Evolutionary conservation across 2,113 vertebrate genomes (phyloP), one percentile per base, ranked within the genome.

Genomic region (Scortum barcoo): DNA sequence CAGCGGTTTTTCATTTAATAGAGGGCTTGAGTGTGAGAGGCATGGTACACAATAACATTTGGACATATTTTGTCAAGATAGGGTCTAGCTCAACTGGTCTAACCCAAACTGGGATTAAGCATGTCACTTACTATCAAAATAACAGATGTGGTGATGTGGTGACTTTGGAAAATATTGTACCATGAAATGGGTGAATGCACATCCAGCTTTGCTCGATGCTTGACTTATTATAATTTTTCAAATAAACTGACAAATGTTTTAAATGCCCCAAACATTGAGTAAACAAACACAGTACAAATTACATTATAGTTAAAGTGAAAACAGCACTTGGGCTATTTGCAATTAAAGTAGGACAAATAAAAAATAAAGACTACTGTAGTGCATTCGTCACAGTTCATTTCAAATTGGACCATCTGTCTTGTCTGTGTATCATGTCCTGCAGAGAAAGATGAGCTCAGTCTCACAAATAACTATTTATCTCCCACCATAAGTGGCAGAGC

Each of bases 401-500:
- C 22, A 74, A 30, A 60, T 62, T 17, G 69, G 24, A 36, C 26
- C 28, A 44, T 42, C 17, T 72, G 50, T 42, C 33, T 16, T 68
- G 42, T 78, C 20, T 61, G n/a, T 50, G 12, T 57, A n/a, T 76
- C 28, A 6, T 44, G 53, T 57, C 24, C 42, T 78, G 74, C 22
- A 82, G 36, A 66, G 74, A 68, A 81, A 77, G 57, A 80, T 78
- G 72, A 85, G 44, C 75, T 85, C 78, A 80, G 62, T 33, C 56
- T 86, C 68, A 58, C 76, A 91, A 77, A 84, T 85, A 83, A 78
- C 87, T 50, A 16, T 80, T 90, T 90, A 95, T 93, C 89, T 92
- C 54, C 81, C 3, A 46, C 26, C 75, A 20, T 85, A 90, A 89
- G 84, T 89, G 82, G 63, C 46, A 73, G 75, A 80, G 62, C 26